These are phyloP conservation scores for Drosophila stalkeri DNA, from an alignment of 2,888 invertebrate species.

Conservation along the genomic window DNA sequence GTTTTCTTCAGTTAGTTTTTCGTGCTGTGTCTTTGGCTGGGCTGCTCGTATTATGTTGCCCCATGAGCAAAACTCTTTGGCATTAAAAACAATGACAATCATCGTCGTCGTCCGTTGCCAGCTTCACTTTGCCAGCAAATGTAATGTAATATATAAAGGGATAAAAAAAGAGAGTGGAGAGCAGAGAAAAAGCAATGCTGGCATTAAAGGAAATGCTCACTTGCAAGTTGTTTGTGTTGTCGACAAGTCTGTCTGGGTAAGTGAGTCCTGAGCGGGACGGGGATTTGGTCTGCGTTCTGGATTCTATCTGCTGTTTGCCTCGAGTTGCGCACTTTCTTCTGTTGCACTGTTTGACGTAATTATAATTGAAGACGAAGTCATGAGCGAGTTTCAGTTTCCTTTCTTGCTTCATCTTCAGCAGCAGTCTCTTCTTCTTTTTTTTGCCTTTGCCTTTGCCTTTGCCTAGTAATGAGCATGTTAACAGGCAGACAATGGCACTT, in stretches of 20 bases:
- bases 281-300: conserved; percentile 34
- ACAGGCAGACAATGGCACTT: conserved; percentile 80
- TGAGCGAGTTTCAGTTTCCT: conserved; percentile 73
- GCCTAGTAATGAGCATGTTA: conserved; percentile 79
- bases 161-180: conserved; percentile 2
- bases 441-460: conserved; percentile 34
- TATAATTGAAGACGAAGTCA: conserved; percentile 82
- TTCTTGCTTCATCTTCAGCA: conserved; percentile 10
- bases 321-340: conserved; percentile 77
- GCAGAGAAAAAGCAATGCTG: conserved; percentile 59
- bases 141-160: conserved; percentile 76
- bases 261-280: conserved; percentile 21
- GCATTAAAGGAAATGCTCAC: conserved; percentile 80
- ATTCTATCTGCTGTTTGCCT: conserved; percentile 72
- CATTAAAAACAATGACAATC: conserved; percentile 68
- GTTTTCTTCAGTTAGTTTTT: conserved; percentile 70
- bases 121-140: conserved; percentile 63
- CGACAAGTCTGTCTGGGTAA: conserved; percentile 52
- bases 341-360: conserved; percentile 82
- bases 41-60: conserved; percentile 58
- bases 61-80: conserved; percentile 54
- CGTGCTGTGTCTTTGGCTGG: conserved; percentile 21
- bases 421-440: background rate
- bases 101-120: conserved; percentile 41
- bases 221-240: conserved; percentile 77